A percentile compares a stretch with the other conserved stretches of the same genome.
Conservation (phyloP, 2,113 vertebrate species). For the Vicugna pacos region DNA sequence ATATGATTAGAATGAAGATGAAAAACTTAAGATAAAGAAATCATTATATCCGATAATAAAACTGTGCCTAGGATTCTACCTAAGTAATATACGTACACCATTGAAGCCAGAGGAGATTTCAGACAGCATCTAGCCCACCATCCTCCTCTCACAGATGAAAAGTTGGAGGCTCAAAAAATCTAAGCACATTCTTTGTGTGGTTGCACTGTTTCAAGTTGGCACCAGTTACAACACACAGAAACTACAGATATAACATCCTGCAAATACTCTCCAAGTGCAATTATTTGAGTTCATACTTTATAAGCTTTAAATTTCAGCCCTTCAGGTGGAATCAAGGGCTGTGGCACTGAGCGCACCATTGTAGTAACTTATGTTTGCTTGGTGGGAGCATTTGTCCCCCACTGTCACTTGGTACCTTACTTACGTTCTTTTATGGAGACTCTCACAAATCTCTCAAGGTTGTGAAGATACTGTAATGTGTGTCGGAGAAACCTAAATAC, state of each 20-base stretch:
- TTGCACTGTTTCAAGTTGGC: background rate
- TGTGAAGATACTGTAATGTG: background rate
- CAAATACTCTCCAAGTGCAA: background rate
- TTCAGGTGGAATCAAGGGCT: background rate
- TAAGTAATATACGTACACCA: background rate
- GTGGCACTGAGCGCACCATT: background rate
- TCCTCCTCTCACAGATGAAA: background rate
- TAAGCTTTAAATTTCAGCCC: background rate
- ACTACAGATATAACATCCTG: background rate
- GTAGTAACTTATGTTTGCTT: background rate
- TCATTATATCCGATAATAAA: background rate
- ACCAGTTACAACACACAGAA: background rate
- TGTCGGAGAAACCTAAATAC: background rate
- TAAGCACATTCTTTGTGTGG: background rate
- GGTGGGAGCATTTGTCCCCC: background rate
- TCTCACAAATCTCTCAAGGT: background rate
- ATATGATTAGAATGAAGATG: background rate
- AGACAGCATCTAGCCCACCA: background rate
- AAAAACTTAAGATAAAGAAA: conserved; percentile 27
- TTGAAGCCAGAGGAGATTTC: background rate
- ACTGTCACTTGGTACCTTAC: background rate
- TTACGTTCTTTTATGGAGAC: conserved; percentile 9
- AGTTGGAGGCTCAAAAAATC: background rate
- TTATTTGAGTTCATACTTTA: background rate
- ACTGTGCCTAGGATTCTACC: background rate